phyloP scores from a whole-genome alignment of 1,140 invertebrate species.

The Cydia pomonella region DNA sequence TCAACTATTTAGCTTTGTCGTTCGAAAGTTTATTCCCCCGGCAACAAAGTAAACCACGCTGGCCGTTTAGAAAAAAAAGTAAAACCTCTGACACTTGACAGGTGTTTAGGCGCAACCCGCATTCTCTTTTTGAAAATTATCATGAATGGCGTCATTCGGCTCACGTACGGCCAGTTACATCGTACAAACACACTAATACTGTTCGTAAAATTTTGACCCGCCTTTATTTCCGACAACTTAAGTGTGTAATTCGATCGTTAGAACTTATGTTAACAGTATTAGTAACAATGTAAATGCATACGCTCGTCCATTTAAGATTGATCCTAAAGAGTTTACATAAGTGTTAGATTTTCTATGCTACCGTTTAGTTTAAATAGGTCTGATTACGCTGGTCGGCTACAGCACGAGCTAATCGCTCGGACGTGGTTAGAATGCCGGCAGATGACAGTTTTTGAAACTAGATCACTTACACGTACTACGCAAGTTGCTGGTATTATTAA shows the following conservation, averaged over 20 bases:
- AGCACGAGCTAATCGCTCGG: constrained; percentile 38
- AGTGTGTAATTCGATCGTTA: background rate
- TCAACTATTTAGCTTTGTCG: background rate
- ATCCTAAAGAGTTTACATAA: constrained; percentile 37
- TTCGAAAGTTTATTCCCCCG: constrained; percentile 1
- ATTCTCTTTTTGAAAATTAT: constrained; percentile 52
- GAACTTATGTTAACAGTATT: background rate
- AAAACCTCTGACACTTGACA: constrained; percentile 44
- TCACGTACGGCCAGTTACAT: constrained; percentile 48
- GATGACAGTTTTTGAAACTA: constrained; percentile 22
- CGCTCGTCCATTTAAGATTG: constrained; percentile 36
- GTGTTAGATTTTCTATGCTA: background rate
- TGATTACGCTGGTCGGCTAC: constrained; percentile 21
- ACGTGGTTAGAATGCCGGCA: constrained; percentile 5
- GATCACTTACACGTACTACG: constrained; percentile 14
- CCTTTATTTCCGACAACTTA: background rate
- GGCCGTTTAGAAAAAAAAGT: constrained; percentile 30
- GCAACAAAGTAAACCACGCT: constrained; percentile 21
- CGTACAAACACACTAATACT: background rate
- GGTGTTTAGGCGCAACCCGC: constrained; percentile 53
- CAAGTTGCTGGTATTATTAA: constrained; percentile 22
- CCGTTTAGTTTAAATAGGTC: constrained; percentile 28
- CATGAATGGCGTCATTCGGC: constrained; percentile 42
- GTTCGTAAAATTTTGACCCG: background rate
- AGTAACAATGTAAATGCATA: background rate